Percentiles rank a stretch among this genome's conserved stretches.
Conservation (phyloP, 2,888 invertebrate species). For the Sesamia inferens region DNA sequence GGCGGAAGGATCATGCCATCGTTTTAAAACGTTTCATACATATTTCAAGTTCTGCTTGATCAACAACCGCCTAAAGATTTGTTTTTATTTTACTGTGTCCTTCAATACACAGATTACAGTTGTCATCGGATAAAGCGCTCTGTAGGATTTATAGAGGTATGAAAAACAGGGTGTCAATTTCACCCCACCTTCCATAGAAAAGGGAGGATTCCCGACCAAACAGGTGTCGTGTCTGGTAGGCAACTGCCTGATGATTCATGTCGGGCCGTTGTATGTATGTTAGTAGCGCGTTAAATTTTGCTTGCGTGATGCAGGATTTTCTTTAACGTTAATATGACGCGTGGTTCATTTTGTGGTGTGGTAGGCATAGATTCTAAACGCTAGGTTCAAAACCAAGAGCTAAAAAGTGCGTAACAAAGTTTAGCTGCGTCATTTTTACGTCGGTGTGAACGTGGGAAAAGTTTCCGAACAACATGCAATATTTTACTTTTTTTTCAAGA, state of each 20-base stretch:
- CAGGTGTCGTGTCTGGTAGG: too few relatives aligned
- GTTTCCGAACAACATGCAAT: background rate
- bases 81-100: background rate
- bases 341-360: too few relatives aligned
- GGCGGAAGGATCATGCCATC: constrained; percentile 9
- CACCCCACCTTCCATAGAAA: too few relatives aligned
- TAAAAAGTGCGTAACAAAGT: background rate
- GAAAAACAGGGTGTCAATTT: too few relatives aligned
- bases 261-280: too few relatives aligned
- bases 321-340: too few relatives aligned
- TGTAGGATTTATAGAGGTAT: background rate
- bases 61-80: background rate
- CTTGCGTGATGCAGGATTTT: too few relatives aligned
- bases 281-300: too few relatives aligned
- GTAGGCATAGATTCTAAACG: background rate
- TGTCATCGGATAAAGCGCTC: constrained; percentile 11
- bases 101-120: constrained; percentile 1
- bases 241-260: too few relatives aligned
- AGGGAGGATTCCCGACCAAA: too few relatives aligned
- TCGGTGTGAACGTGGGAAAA: background rate
- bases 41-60: background rate
- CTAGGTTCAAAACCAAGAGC: background rate
- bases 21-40: background rate
- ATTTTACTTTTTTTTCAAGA: background rate
- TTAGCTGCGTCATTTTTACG: background rate